These are phyloP conservation scores for Drosophila ohnishii DNA, from an alignment of 1,140 invertebrate genomes.

Conservation along the genomic window DNA sequence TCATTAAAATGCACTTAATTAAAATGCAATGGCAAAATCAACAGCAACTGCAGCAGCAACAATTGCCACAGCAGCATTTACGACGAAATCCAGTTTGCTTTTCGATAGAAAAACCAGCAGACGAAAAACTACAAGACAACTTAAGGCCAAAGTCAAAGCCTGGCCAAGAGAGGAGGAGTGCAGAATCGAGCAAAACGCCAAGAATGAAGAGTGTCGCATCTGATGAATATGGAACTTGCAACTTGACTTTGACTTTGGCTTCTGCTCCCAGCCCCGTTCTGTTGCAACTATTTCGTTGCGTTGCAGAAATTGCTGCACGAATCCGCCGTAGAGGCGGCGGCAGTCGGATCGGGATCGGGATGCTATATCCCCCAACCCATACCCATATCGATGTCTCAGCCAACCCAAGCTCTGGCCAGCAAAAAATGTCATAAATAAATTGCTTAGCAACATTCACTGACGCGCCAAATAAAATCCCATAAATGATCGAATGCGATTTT, in stretches of 20 bases:
- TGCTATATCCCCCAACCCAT: slow-evolving; percentile 10
- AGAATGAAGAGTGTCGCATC: slow-evolving; percentile 79
- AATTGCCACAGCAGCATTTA: slow-evolving; percentile 48
- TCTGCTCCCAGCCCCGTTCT: slow-evolving; percentile 22
- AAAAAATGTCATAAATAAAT: slow-evolving; percentile 83
- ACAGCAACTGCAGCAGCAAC: slow-evolving; percentile 50
- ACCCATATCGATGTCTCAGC: slow-evolving; percentile 1
- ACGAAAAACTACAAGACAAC: slow-evolving; percentile 76
- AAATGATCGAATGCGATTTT: slow-evolving; percentile 83
- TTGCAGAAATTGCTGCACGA: slow-evolving; percentile 76
- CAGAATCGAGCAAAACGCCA: slow-evolving; percentile 38
- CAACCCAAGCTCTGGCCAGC: slow-evolving; percentile 37
- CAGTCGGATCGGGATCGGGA: slow-evolving; percentile 24
- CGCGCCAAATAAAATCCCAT: slow-evolving; percentile 83
- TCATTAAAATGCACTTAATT: slow-evolving; percentile 81
- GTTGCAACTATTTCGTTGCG: slow-evolving; percentile 73
- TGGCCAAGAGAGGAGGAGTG: slow-evolving; percentile 49
- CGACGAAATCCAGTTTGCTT: slow-evolving; percentile 78
- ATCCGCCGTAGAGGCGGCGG: slow-evolving; percentile 47
- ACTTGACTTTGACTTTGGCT: slow-evolving; percentile 39
- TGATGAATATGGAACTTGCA: slow-evolving; percentile 80
- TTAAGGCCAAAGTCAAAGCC: slow-evolving; percentile 47
- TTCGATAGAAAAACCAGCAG: slow-evolving; percentile 72
- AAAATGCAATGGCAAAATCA: slow-evolving; percentile 80
- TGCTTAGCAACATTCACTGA: slow-evolving; percentile 82